A percentile compares a stretch with the other conserved stretches of the same genome.
Evolutionary conservation across 2,113 vertebrate species (phyloP).

Genomic region (Noctilio leporinus): DNA sequence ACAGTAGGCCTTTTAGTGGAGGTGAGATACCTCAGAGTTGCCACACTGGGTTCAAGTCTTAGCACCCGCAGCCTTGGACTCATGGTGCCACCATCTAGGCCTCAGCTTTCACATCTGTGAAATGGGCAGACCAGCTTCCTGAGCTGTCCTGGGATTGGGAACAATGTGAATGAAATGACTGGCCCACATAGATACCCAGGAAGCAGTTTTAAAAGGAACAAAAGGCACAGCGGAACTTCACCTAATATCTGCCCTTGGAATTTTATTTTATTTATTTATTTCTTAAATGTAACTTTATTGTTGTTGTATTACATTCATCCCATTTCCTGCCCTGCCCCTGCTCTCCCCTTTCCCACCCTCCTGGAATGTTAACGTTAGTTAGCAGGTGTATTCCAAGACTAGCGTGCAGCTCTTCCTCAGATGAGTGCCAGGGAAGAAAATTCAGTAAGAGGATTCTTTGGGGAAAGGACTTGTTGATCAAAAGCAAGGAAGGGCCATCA

Average conservation of each 20-base stretch:
- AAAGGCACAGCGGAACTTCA: background rate
- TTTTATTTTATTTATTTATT: no score
- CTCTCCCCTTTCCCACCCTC: no score
- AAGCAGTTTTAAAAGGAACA: background rate
- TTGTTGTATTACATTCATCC: no score
- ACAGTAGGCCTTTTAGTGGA: accelerated
- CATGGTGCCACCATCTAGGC: accelerated
- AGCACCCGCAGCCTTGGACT: background rate
- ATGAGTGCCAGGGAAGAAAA: background rate
- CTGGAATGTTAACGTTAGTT: no score
- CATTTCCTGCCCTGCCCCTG: no score
- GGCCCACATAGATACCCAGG: accelerated
- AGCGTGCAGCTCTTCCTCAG: background rate
- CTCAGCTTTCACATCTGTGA: background rate
- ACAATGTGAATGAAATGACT: background rate
- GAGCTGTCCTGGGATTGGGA: no score
- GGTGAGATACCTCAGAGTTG: background rate
- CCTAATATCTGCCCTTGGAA: background rate
- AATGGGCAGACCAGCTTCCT: background rate
- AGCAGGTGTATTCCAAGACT: background rate
- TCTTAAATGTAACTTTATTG: no score
- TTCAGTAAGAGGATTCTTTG: background rate
- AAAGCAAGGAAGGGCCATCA: background rate
- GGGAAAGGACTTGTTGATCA: background rate
- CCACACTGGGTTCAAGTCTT: background rate